Base-by-base conservation (phyloP, 1,140 invertebrate species). In the Capitella teleta region DNA sequence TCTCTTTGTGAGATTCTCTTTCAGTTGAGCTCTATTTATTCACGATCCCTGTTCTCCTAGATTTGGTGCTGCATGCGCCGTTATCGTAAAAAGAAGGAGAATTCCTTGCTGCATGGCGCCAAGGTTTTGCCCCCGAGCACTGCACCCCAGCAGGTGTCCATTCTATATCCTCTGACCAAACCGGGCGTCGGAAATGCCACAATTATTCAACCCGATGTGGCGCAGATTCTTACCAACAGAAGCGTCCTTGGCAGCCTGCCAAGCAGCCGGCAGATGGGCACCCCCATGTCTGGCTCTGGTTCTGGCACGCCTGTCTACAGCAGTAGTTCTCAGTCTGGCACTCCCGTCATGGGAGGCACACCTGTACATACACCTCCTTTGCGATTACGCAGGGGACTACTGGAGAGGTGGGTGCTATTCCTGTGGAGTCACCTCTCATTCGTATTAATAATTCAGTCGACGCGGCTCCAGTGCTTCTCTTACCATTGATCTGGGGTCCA, bases 401-500 rank as follows among this genome's bases (percentile, higher is more conserved):
- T 74, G 47, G 74, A 75, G 60, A 67, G 74, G 61, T 70, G 43
- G 16, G 37, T 54, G 5, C 21, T 18, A 44, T 25, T 28, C 28
- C 18, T 6, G 16, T 34, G 28, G 2, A 25, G 32, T 3, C 45
- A 30, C 45, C 5, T 5, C 1, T 47, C 6, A 41, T 41, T 10
- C 10, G 8, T 14, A 41, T n/a, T 41, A 41, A n/a, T n/a, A n/a
- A 41, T 41, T 32, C 10, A 36, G 10, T 46, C 68, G 70, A 49
- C 61, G 76, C 43, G 86, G 86, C 47, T 90, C 87, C 8, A 90
- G 86, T 66, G 87, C 87, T 4, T 87, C 84, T 44, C 73, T 92
- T 0, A 91, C 87, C 2, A 79, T 89, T 18, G 76, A 78, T 53
- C 60, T 79, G 5, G 18, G 72, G 72, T 45, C 69, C 69, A 28